These are phyloP conservation scores for Zygothrica quintamaculata DNA, from an alignment of 2,888 invertebrate species.

Conservation along the genomic window DNA sequence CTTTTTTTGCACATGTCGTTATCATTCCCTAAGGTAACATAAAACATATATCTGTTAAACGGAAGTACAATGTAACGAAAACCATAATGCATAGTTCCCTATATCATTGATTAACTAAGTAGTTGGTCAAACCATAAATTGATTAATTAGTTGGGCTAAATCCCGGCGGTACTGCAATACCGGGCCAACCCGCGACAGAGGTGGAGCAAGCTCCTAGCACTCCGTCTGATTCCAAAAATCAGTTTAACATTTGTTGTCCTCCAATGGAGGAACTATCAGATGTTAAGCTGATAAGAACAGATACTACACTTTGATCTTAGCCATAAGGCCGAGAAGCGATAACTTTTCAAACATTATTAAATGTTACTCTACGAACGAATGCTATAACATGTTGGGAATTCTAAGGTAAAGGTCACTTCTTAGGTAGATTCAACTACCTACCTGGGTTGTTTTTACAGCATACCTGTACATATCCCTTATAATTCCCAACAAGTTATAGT, in stretches of 20 bases:
- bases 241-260: conserved; percentile 87
- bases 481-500: conserved; percentile 20
- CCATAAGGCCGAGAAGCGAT: conserved; percentile 85
- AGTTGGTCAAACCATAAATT: too few relatives aligned
- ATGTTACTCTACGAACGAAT: background rate
- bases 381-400: conserved; percentile 28
- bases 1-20: too few relatives aligned
- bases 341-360: conserved; percentile 9
- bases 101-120: too few relatives aligned
- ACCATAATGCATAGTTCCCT: too few relatives aligned
- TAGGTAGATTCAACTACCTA: too few relatives aligned
- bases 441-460: too few relatives aligned
- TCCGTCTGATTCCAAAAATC: conserved; percentile 86
- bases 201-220: conserved; percentile 88
- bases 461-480: background rate
- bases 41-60: too few relatives aligned
- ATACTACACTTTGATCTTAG: conserved; percentile 88
- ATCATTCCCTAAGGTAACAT: too few relatives aligned
- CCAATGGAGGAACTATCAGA: conserved; percentile 87
- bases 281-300: conserved; percentile 90
- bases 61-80: too few relatives aligned
- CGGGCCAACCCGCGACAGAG: conserved; percentile 88
- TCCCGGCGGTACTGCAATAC: conserved; percentile 85
- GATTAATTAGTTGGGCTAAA: conserved; percentile 34
- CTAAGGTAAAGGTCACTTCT: background rate